A percentile compares a stretch with the other conserved stretches of the same genome.
Conservation (phyloP, 2,888 invertebrate genomes). For the Eumacrocentrus americanus region DNA sequence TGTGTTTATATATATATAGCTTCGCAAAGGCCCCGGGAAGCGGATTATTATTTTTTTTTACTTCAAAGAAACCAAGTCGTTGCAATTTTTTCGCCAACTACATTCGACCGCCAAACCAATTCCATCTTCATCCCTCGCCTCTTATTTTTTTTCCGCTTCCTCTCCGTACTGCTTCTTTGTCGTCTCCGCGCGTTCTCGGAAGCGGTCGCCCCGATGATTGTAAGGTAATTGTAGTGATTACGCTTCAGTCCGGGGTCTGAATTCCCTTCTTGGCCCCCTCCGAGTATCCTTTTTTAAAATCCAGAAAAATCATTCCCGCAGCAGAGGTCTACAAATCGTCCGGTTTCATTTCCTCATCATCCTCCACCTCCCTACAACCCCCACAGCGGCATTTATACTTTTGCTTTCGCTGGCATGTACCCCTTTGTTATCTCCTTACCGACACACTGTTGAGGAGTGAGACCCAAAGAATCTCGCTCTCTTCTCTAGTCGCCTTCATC, state of each 20-base stretch:
- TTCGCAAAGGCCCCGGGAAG: background rate
- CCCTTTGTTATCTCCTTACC: background rate
- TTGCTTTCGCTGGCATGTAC: constrained; percentile 43
- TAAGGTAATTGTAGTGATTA: constrained; percentile 58
- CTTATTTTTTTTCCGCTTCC: constrained; percentile 10
- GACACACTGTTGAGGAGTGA: background rate
- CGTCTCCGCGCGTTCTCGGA: constrained; percentile 39
- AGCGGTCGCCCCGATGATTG: constrained; percentile 44
- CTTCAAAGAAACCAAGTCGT: background rate
- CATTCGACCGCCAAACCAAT: constrained; percentile 8
- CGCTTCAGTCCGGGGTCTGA: constrained; percentile 39
- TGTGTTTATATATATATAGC: background rate
- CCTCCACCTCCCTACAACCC: too few relatives aligned
- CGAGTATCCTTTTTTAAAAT: constrained; percentile 41
- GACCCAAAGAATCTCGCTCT: background rate
- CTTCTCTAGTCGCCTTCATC: constrained; percentile 33
- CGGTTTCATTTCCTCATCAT: constrained; percentile 9
- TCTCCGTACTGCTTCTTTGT: constrained; percentile 30
- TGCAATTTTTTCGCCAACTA: constrained; percentile 9
- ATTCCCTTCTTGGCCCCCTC: constrained; percentile 31
- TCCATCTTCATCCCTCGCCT: constrained; percentile 9
- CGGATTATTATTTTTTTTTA: constrained; percentile 8
- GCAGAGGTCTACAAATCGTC: constrained; percentile 42
- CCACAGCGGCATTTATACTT: too few relatives aligned
- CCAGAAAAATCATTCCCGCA: constrained; percentile 42